Base-by-base conservation (phyloP, 1,140 invertebrate species). In the Sinella curviseta region DNA sequence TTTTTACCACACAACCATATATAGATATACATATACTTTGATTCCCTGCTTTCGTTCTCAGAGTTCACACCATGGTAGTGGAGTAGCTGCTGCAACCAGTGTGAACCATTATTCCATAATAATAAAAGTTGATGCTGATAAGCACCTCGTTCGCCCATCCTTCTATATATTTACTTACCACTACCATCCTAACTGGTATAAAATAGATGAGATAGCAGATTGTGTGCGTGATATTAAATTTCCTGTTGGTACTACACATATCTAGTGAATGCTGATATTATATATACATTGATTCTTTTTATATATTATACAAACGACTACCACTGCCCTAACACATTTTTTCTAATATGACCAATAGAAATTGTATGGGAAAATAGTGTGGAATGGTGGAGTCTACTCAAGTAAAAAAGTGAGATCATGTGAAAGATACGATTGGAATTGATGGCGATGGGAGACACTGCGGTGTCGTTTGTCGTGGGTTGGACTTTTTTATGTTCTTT, bases 401-500 rank as follows among this genome's bases (percentile, higher is more conserved):
- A 60, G 65, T 48, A 70, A 31, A 70, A 70, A 70, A 31, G 65
- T 70, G 65, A 70, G 65, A 70, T 70, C 65, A 70, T 31, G 65
- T 31, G 65, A 70, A 70, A 70, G 65, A 70, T 70, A 70, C 3
- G 65, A 70, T 30, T 70, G 65, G 65, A 70, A 70, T 70, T 30
- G 65, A 70, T 70, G 65, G 65, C 65, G 65, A 70, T 70, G 65
- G 65, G 65, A 70, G 65, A 70, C 65, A 70, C 65, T 70, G 65
- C 65, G 65, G 65, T 70, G 65, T 70, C 65, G 65, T 70, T 70
- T 70, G 65, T 70, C 65, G 65, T 33, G 31, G 65, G 65, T 33
- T 70, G 65, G 65, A 70, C 28, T 70, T 70, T n/a, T 70, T 70
- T 70, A 70, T 70, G 65, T 70, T 70, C 65, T 70, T 33, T 70